A percentile compares a stretch with the other conserved stretches of the same genome.
These are phyloP conservation scores for Drosophila testacea DNA, from an alignment of 2,888 invertebrate genomes.

Conservation along the genomic window DNA sequence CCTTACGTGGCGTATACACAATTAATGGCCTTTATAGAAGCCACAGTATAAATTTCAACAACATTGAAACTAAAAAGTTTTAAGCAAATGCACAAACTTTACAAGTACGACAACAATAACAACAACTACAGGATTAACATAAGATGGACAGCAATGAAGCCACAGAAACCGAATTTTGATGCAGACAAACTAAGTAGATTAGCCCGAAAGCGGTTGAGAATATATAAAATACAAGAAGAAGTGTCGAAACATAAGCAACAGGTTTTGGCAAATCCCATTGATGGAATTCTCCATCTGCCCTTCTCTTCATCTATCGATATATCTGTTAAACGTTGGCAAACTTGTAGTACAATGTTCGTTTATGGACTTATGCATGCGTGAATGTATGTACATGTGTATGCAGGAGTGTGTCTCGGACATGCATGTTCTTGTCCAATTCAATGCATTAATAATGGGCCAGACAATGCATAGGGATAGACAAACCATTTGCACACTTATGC, in stretches of 20 bases:
- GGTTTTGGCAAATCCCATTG: constrained; percentile 14
- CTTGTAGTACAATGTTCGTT: constrained; percentile 15
- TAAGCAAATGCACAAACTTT: constrained; percentile 27
- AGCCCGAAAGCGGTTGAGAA: constrained; percentile 23
- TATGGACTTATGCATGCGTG: constrained; percentile 28
- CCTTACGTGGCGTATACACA: constrained; percentile 25
- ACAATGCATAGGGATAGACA: constrained; percentile 26
- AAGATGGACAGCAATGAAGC: constrained; percentile 23
- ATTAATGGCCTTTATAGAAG: constrained; percentile 16
- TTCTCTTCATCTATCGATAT: neutral
- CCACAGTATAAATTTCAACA: constrained; percentile 5
- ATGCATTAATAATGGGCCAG: constrained; percentile 50
- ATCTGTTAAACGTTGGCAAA: constrained; percentile 29
- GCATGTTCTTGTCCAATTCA: constrained; percentile 39
- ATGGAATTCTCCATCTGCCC: neutral
- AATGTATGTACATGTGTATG: neutral
- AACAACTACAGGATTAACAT: neutral
- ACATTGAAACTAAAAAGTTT: constrained; percentile 8
- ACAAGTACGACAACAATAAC: constrained; percentile 1
- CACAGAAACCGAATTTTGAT: constrained; percentile 12
- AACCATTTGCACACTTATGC: constrained; percentile 12
- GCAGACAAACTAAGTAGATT: constrained; percentile 23
- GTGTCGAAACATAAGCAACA: constrained; percentile 31
- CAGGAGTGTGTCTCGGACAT: constrained; percentile 28
- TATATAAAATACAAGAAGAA: constrained; percentile 29